Base-by-base conservation (phyloP, 2,888 invertebrate genomes). In the Xanthorhoe spadicearia region DNA sequence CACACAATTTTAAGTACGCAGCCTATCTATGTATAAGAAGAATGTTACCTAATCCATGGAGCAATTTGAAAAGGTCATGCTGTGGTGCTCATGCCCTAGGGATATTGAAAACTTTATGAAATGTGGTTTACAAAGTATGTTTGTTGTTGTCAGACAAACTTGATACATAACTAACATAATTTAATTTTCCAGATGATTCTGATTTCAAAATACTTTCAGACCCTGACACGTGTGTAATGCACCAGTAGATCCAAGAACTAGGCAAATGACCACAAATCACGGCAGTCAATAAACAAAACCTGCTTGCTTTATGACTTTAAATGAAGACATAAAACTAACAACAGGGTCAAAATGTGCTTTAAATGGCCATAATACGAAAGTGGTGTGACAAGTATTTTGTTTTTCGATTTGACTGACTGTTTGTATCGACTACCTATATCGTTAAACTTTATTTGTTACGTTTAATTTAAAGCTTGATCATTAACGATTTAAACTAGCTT, bases 301-400 rank as follows among this genome's bases (percentile, higher is more conserved):
- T 52, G 48, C 52, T 38, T 57, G 49, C 61, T 53, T 66, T 66
- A 61, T 62, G 50, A 35, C 53, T 66, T 58, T 54, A 50, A 61
- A 62, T 66, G 53, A 58, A 61, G 48, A 61, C 49, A 57, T 65
- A 55, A 50, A 57, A 61, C 52, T 55, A 38, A 49, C 46, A 56
- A 54, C 59, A 64, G 59, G 60, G 55, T 61, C 60, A 51, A 51
- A 65, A 65, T 59, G 50, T 46, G 50, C 54, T 64, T 13, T 57
- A 64, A 35, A 54, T 64, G 53, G 17, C 13, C 32, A 58, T 64
- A 54, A 58, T 64, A 49, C 9, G 64, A 64, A 64, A 64, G 64
- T 64, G 54, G 59, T 60, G 28, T 50, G 2, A 56, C 64, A 43
- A 52, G 60, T 60, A 55, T 64, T 60, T 55, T 51, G 32, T 55